phyloP scores from a whole-genome alignment of 1,140 invertebrate species.

The Propsilocerus akamusi region DNA sequence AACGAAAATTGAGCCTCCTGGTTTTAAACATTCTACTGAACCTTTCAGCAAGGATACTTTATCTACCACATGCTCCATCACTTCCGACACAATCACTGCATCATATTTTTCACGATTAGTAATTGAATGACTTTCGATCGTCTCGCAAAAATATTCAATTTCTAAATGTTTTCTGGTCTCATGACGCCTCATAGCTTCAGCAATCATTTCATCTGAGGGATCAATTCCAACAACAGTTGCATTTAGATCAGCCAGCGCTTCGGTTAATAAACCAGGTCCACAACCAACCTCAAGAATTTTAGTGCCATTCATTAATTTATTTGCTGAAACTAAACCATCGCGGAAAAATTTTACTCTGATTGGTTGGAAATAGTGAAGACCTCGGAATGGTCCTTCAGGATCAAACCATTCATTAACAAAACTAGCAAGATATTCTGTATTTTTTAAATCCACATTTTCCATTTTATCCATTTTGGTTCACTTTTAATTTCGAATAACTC shows the following conservation, averaged over 20 bases:
- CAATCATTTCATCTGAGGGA: slow-evolving; percentile 28
- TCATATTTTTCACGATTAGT: slow-evolving; percentile 31
- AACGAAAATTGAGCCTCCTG: slow-evolving; percentile 55
- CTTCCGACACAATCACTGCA: slow-evolving; percentile 56
- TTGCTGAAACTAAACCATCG: slow-evolving; percentile 40
- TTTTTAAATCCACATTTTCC: too few species aligned
- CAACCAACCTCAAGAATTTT: slow-evolving; percentile 75
- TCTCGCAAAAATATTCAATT: slow-evolving; percentile 18
- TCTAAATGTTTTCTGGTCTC: slow-evolving; percentile 27
- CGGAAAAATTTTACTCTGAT: slow-evolving; percentile 51
- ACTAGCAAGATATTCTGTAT: too few species aligned
- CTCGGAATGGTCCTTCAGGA: too few species aligned
- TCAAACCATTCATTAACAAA: too few species aligned
- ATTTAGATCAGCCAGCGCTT: slow-evolving; percentile 28
- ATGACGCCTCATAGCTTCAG: slow-evolving; percentile 37
- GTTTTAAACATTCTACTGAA: slow-evolving; percentile 40
- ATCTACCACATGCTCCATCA: slow-evolving; percentile 61
- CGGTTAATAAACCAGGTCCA: slow-evolving; percentile 68
- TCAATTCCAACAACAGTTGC: slow-evolving; percentile 22
- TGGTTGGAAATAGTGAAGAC: too few species aligned
- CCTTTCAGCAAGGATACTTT: slow-evolving; percentile 39
- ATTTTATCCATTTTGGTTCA: too few species aligned
- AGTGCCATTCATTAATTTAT: slow-evolving; percentile 32
- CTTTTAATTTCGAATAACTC: too few species aligned
- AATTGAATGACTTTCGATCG: background rate